Conservation (phyloP, 1,140 invertebrate species). For the Aphelenchoides besseyi region DNA sequence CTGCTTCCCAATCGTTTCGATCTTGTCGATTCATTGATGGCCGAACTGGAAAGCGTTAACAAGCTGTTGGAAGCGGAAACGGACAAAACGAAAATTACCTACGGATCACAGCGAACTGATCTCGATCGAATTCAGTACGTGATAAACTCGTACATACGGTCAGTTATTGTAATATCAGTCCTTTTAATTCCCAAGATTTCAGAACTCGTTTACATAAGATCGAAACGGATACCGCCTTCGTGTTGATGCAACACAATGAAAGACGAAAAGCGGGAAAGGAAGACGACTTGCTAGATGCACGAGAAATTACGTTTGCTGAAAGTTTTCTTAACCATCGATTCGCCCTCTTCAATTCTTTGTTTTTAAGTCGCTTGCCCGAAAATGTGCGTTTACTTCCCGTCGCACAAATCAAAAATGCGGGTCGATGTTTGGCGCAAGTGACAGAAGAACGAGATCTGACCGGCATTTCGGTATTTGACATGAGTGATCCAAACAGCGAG, state of each 20-base stretch:
- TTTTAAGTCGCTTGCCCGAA: slow-evolving; percentile 5
- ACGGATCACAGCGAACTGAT: slow-evolving; percentile 6
- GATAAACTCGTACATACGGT: slow-evolving; percentile 31
- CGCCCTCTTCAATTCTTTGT: background rate
- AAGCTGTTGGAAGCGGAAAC: background rate
- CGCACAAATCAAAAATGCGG: background rate
- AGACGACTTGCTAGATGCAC: slow-evolving; percentile 16
- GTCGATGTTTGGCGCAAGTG: slow-evolving; percentile 24
- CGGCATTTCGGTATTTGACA: slow-evolving; percentile 31
- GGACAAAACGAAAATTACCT: background rate
- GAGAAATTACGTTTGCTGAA: slow-evolving; percentile 21
- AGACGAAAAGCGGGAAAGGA: background rate
- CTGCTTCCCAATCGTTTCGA: slow-evolving; percentile 39
- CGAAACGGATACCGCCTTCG: slow-evolving; percentile 30
- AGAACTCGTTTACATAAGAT: slow-evolving; percentile 42
- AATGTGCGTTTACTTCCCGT: background rate
- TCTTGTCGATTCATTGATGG: slow-evolving; percentile 32
- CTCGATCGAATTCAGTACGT: slow-evolving; percentile 20
- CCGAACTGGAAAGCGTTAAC: slow-evolving; percentile 14
- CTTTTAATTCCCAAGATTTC: background rate
- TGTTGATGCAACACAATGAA: slow-evolving; percentile 19
- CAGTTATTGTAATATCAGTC: slow-evolving; percentile 1
- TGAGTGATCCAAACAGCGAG: slow-evolving; percentile 37
- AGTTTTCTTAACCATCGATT: slow-evolving; percentile 21
- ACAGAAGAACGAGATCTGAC: slow-evolving; percentile 23